phyloP scores from a whole-genome alignment of 2,888 invertebrate species.

The Falcaria lacertinaria region DNA sequence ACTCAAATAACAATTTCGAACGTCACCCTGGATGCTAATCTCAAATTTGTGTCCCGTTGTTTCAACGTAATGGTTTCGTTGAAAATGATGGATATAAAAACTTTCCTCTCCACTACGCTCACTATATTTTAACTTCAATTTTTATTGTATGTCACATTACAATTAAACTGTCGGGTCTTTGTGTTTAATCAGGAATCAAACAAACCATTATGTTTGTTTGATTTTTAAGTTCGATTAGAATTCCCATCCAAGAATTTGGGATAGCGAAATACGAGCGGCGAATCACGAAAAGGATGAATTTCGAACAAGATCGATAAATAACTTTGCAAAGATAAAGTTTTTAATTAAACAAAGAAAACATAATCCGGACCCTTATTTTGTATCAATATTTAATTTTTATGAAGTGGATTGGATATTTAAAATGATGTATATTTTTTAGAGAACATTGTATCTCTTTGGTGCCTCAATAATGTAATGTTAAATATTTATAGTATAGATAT shows the following conservation, averaged over 20 bases:
- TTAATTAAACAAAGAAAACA: neutral
- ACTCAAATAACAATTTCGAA: constrained; percentile 26
- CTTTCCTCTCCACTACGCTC: neutral
- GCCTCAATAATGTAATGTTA: too few species aligned
- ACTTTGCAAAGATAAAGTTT: neutral
- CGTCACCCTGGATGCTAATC: constrained; percentile 18
- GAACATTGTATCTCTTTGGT: too few species aligned
- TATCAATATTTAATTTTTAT: neutral
- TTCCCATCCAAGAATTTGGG: neutral
- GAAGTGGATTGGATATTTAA: too few species aligned
- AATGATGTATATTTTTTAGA: too few species aligned
- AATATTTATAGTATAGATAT: too few species aligned
- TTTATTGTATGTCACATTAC: too few species aligned
- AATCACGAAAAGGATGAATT: neutral
- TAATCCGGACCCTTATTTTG: neutral
- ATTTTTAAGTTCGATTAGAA: neutral
- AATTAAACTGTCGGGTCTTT: too few species aligned
- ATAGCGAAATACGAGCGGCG: neutral
- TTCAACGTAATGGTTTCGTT: neutral
- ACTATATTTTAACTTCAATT: neutral
- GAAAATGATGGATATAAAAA: neutral
- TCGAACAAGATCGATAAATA: neutral
- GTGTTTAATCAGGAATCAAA: too few species aligned
- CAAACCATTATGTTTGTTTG: too few species aligned
- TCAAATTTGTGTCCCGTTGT: constrained; percentile 2